phyloP scores from a whole-genome alignment of 2,113 vertebrate genomes.

The Diglossa brunneiventris region DNA sequence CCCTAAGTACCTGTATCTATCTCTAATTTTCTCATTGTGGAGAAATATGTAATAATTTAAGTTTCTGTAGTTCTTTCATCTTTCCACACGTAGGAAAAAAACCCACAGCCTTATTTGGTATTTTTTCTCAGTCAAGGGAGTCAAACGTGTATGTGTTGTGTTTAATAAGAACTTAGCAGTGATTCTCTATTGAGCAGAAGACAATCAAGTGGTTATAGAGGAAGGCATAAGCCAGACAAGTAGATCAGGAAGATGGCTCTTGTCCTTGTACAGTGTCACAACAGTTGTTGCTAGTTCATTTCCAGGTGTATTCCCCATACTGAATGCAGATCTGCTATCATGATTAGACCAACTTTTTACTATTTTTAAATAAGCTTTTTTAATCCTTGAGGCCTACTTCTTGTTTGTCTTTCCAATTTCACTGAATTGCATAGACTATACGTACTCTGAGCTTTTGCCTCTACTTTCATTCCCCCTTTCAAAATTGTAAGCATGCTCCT shows the following conservation, averaged over 20 bases:
- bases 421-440: neutral
- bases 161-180: neutral
- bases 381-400: neutral
- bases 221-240: neutral
- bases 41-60: neutral
- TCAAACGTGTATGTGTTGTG: neutral
- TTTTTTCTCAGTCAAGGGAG: neutral
- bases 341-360: neutral
- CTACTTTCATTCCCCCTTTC: neutral
- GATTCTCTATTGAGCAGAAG: neutral
- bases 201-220: neutral
- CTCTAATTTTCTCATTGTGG: neutral
- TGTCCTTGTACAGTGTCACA: neutral
- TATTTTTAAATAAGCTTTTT: neutral
- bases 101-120: neutral
- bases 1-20: neutral
- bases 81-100: neutral
- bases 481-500: neutral
- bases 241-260: neutral
- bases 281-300: neutral
- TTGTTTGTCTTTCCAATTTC: neutral
- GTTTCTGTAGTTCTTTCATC: neutral
- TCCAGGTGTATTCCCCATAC: neutral
- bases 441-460: neutral
- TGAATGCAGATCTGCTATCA: neutral